Conservation (phyloP, 2,797 vertebrate genomes). For the Geotrypetes seraphini region DNA sequence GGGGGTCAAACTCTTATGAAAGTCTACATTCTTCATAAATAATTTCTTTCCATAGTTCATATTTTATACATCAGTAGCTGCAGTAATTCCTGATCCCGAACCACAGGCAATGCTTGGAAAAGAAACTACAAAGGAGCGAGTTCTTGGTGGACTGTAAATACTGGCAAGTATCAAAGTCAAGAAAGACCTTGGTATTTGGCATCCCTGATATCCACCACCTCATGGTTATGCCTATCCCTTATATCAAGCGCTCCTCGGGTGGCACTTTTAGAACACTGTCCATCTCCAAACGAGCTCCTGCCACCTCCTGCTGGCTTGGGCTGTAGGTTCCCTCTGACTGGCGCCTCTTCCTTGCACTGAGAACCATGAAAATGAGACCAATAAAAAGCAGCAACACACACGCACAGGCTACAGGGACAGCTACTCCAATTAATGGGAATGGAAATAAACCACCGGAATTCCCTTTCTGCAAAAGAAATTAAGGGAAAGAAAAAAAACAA, state of each 20-base stretch:
- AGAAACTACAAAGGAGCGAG: too few relatives aligned
- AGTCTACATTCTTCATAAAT: too few relatives aligned
- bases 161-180: too few relatives aligned
- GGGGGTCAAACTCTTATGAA: too few relatives aligned
- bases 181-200: too few relatives aligned
- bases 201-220: too few relatives aligned
- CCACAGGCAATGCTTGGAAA: too few relatives aligned
- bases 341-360: conserved; percentile 87
- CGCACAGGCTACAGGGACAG: conserved; percentile 78
- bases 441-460: conserved; percentile 59
- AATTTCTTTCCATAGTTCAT: too few relatives aligned
- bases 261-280: conserved; percentile 95
- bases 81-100: too few relatives aligned
- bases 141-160: too few relatives aligned
- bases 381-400: conserved; percentile 73
- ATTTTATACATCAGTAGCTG: too few relatives aligned
- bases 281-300: conserved; percentile 91
- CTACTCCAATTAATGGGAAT: conserved; percentile 77
- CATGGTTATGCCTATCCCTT: too few relatives aligned
- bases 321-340: conserved; percentile 97
- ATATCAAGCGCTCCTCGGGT: conserved; percentile 91
- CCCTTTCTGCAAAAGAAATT: conserved; percentile 66
- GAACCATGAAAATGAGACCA: conserved; percentile 71
- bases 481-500: conserved; percentile 28
- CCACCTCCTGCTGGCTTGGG: conserved; percentile 92